Conservation (phyloP, 2,888 invertebrate species). For the Xestia sexstrigata region DNA sequence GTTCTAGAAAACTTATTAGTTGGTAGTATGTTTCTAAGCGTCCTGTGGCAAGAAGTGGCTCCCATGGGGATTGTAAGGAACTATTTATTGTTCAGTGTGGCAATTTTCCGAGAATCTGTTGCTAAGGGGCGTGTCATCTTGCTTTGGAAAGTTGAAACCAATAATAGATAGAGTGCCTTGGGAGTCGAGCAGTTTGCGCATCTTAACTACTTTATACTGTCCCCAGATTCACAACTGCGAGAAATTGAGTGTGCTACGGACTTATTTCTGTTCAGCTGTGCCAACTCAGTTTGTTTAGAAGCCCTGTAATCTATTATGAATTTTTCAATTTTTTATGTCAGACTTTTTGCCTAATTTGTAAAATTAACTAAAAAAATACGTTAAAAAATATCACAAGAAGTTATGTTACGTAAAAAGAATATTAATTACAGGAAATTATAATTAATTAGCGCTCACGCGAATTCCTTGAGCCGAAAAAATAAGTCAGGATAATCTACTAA, state of each 20-base stretch:
- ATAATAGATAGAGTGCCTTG: constrained; percentile 5
- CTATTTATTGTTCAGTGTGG: constrained; percentile 51
- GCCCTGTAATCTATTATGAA: neutral
- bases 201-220: constrained; percentile 22
- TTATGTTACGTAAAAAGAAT: constrained; percentile 31
- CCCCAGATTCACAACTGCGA: neutral
- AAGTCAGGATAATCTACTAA: constrained; percentile 19
- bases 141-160: constrained; percentile 40
- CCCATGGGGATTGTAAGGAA: constrained; percentile 46
- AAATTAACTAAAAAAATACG: neutral
- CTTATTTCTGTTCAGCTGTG: neutral
- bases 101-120: constrained; percentile 18
- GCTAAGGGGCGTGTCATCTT: constrained; percentile 14
- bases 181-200: constrained; percentile 20
- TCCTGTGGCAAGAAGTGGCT: constrained; percentile 34
- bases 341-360: neutral
- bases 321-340: neutral
- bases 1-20: constrained; percentile 61
- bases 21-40: constrained; percentile 44
- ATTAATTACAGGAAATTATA: constrained; percentile 45
- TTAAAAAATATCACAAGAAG: constrained; percentile 24
- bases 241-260: neutral
- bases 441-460: constrained; percentile 52
- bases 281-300: neutral
- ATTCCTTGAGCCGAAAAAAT: constrained; percentile 24